phyloP scores from a whole-genome alignment of 2,888 invertebrate species.

The Lithophane socia region DNA sequence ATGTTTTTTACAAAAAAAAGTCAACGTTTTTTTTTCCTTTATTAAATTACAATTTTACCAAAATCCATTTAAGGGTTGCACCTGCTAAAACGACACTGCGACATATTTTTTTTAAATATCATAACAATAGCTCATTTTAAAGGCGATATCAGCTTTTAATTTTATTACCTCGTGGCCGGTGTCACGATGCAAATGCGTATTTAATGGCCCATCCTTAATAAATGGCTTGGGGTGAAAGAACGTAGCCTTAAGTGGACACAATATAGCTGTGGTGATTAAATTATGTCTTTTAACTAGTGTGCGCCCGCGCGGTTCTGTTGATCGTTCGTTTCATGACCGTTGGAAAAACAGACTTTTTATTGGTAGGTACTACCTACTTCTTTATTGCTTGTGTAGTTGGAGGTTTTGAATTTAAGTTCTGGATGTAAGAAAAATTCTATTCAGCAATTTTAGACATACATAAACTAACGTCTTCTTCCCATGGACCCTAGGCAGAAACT shows the following conservation, averaged over 20 bases:
- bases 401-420: too few relatives aligned
- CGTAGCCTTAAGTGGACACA: slow-evolving; percentile 45
- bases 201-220: slow-evolving; percentile 72
- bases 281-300: slow-evolving; percentile 40
- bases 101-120: slow-evolving; percentile 63
- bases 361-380: too few relatives aligned
- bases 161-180: slow-evolving; percentile 73
- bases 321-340: not conserved
- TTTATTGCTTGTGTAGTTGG: too few relatives aligned
- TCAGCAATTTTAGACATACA: too few relatives aligned
- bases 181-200: slow-evolving; percentile 72
- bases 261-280: slow-evolving; percentile 54
- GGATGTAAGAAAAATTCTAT: too few relatives aligned
- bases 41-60: slow-evolving; percentile 64
- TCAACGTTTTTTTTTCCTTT: slow-evolving; percentile 29
- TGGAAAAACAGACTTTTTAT: not conserved
- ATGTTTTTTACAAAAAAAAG: slow-evolving; percentile 29
- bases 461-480: too few relatives aligned
- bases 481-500: too few relatives aligned
- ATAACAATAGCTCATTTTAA: slow-evolving; percentile 68
- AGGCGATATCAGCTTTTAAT: slow-evolving; percentile 71
- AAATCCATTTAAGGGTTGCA: slow-evolving; percentile 64
- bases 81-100: slow-evolving; percentile 64
- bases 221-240: slow-evolving; percentile 55
- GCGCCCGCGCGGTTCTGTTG: not conserved